These are phyloP conservation scores for Porites lobata DNA, from an alignment of 92 coral and sea anemone genomes.

Conservation along the genomic window DNA sequence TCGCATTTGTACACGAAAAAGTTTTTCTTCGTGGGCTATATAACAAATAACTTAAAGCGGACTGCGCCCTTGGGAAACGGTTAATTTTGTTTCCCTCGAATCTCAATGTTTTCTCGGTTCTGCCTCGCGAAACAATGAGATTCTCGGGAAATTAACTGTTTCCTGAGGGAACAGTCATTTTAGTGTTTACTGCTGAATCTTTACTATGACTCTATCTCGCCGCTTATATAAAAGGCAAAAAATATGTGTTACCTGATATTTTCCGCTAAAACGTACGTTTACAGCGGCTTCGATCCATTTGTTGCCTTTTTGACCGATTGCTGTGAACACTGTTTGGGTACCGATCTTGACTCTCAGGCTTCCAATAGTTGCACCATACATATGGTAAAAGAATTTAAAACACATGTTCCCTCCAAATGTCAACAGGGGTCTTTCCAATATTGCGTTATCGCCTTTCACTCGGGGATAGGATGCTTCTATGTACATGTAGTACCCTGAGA, in stretches of 20 bases:
- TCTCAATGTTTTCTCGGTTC: no score
- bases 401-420: conserved; percentile 25
- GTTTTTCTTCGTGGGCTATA: no score
- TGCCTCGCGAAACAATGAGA: no score
- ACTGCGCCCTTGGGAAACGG: no score
- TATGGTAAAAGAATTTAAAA: conserved; percentile 60
- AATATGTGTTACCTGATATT: conserved; percentile 14
- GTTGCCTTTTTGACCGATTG: conserved; percentile 37
- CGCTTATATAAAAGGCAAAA: neutral
- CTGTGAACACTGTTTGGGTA: neutral
- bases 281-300: neutral
- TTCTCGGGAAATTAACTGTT: no score
- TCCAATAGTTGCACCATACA: conserved; percentile 51
- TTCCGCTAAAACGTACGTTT: neutral
- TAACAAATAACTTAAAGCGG: no score
- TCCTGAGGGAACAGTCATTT: neutral
- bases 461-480: conserved; percentile 59
- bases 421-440: conserved; percentile 29
- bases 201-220: neutral
- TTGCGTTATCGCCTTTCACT: conserved; percentile 28
- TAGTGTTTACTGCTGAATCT: neutral
- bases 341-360: conserved; percentile 28
- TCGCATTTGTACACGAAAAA: no score
- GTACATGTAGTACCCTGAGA: conserved; percentile 59
- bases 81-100: no score